Percentiles rank a stretch among this genome's conserved stretches.
Evolutionary conservation across 2,888 invertebrate genomes (phyloP).

Genomic region (Cyaniris semiargus): DNA sequence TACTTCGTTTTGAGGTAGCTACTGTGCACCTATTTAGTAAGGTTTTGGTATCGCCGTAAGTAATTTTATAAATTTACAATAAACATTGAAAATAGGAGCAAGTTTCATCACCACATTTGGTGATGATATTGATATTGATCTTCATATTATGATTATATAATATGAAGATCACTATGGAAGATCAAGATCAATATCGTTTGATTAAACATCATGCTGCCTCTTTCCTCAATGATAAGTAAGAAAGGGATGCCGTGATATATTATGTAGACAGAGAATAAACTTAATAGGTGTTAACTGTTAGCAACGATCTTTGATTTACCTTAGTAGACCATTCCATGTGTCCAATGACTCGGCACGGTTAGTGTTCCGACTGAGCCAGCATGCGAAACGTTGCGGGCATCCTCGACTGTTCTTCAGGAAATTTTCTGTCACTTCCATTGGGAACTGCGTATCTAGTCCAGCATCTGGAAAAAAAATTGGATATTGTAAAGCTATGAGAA

Average conservation of each 20-base stretch:
- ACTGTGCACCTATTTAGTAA: background rate
- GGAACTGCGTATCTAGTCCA: conserved; percentile 49
- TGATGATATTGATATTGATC: too few species aligned
- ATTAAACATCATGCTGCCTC: too few species aligned
- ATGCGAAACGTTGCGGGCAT: conserved; percentile 60
- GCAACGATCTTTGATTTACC: conserved; percentile 47
- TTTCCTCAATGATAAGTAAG: too few species aligned
- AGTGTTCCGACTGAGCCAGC: conserved; percentile 58
- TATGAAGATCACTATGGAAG: too few species aligned
- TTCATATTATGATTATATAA: too few species aligned
- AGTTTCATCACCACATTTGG: too few species aligned
- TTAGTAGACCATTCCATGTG: conserved; percentile 53
- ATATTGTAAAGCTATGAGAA: background rate
- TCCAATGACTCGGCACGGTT: conserved; percentile 46
- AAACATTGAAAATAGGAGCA: too few species aligned
- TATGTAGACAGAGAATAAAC: too few species aligned
- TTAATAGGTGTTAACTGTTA: background rate
- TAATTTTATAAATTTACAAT: too few species aligned
- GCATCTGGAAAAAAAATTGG: conserved; percentile 50
- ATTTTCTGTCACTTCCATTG: conserved; percentile 54
- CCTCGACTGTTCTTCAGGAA: conserved; percentile 54
- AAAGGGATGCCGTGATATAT: too few species aligned
- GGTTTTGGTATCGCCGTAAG: background rate
- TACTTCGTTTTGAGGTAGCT: background rate
- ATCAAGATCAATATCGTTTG: too few species aligned